Percentiles rank a stretch among this genome's conserved stretches.
phyloP scores from a whole-genome alignment of 2,113 vertebrate genomes.

The Ictidomys tridecemlineatus region DNA sequence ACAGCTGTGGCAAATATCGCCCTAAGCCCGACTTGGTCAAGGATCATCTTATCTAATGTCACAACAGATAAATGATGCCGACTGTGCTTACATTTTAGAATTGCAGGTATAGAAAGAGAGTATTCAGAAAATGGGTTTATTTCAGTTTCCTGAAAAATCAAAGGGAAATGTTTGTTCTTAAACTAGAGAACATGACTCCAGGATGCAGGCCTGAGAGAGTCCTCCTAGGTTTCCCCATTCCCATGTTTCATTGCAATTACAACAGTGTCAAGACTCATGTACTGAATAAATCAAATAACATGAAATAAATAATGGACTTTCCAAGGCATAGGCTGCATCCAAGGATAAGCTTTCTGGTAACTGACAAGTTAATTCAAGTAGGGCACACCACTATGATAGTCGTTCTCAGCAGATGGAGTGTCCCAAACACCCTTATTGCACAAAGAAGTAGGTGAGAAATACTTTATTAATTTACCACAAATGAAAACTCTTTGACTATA shows the following conservation, averaged over 20 bases:
- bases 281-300: neutral
- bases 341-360: neutral
- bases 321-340: neutral
- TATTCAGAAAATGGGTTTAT: neutral
- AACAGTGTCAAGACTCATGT: neutral
- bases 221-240: no score
- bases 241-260: no score
- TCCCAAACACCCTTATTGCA: no score
- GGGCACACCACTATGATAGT: no score
- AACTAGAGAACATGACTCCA: neutral
- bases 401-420: no score
- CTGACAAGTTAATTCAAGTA: no score
- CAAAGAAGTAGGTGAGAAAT: no score
- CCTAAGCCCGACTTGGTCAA: fast-evolving
- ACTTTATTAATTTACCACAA: no score
- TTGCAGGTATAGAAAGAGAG: no score
- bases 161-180: neutral
- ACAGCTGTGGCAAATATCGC: neutral
- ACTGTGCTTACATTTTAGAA: neutral
- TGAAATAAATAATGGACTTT: neutral
- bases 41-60: neutral
- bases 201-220: neutral
- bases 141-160: neutral
- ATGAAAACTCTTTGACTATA: no score
- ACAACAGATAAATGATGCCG: neutral